Percentiles rank a stretch among this genome's conserved stretches.
Evolutionary conservation across 2,113 vertebrate genomes (phyloP).

Genomic region (Lophochroa leadbeateri): DNA sequence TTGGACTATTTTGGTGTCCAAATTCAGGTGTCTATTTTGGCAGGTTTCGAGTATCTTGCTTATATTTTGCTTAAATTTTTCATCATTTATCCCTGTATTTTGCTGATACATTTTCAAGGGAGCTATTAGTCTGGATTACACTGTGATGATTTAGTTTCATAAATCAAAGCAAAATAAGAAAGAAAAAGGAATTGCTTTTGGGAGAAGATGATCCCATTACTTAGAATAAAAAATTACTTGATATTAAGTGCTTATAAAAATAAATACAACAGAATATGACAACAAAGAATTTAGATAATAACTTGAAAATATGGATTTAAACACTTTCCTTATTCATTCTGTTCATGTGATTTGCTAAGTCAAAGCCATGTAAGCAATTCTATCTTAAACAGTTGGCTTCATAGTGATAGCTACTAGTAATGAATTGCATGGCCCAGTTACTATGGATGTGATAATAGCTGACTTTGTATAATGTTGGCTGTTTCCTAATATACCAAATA

Average conservation of each 20-base stretch:
- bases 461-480: background rate
- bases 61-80: background rate
- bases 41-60: background rate
- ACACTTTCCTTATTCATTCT: background rate
- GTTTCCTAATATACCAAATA: background rate
- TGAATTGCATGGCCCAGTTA: background rate
- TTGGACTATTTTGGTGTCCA: background rate
- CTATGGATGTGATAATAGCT: background rate
- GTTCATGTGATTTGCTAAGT: background rate
- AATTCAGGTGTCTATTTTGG: too few relatives aligned
- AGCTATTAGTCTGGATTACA: constrained; percentile 11
- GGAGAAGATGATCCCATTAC: background rate
- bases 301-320: background rate
- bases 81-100: background rate
- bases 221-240: background rate
- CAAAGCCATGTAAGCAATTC: background rate
- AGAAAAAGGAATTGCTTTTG: background rate
- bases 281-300: background rate
- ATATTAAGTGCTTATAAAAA: background rate
- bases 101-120: background rate
- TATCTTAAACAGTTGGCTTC: background rate
- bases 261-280: background rate
- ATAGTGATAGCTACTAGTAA: background rate
- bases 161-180: background rate
- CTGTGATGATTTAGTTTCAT: background rate